phyloP scores from a whole-genome alignment of 2,113 vertebrate genomes.

The Nannospalax galili region DNA sequence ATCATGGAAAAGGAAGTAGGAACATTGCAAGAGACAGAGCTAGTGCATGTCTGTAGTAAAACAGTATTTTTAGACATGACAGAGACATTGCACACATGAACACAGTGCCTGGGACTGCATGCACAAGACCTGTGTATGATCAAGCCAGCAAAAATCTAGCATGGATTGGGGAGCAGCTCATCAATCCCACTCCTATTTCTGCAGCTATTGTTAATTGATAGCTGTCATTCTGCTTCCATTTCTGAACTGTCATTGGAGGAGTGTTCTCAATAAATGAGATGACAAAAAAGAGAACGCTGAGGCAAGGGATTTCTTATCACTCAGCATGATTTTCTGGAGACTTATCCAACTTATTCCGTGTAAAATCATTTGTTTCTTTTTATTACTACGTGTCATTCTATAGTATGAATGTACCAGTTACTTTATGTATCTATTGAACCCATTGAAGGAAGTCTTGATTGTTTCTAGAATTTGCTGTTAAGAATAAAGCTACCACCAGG shows the following conservation, averaged over 20 bases:
- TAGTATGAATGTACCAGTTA: not conserved
- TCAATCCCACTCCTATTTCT: not conserved
- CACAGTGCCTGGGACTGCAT: not conserved
- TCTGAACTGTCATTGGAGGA: not conserved
- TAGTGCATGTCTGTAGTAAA: too few species aligned
- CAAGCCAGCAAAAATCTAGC: not conserved
- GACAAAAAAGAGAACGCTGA: not conserved
- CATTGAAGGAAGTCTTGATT: not conserved
- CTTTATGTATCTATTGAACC: too few species aligned
- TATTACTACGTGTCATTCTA: not conserved
- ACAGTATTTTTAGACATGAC: too few species aligned
- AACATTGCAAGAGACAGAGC: too few species aligned
- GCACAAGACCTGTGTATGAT: too few species aligned
- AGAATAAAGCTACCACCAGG: too few species aligned
- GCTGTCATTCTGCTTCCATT: not conserved
- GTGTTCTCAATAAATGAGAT: not conserved
- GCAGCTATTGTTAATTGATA: not conserved
- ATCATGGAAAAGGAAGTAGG: too few species aligned
- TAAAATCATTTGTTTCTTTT: not conserved
- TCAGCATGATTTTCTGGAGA: not conserved
- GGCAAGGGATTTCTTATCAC: not conserved
- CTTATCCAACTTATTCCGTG: not conserved
- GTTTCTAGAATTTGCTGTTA: not conserved
- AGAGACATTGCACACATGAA: not conserved
- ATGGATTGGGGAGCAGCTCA: not conserved